Base-by-base conservation (phyloP, 2,888 invertebrate species). In the Acleris literana region DNA sequence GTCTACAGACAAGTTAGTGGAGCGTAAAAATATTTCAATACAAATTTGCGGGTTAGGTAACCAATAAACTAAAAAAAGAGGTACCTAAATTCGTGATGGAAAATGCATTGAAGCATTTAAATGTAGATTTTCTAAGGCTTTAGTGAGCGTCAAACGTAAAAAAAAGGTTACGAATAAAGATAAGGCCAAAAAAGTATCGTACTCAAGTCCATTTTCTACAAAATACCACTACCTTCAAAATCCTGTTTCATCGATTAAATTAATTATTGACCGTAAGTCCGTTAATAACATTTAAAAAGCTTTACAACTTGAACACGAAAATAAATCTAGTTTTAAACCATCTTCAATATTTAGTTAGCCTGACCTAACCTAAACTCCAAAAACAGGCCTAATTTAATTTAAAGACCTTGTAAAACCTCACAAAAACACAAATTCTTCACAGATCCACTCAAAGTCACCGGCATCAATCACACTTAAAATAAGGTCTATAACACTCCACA, bases 391-490 rank as follows among this genome's bases (percentile, higher is more conserved):
- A 33, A 33, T 11, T 33, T 11, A 3, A 33, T 13, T 44, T 44
- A 16, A 44, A 60, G 43, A 44, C 52, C 44, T 52, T 52, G 17
- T 39, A 39, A 39, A 39, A 51, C 25, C 16, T 48, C 20, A 49
- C 49, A 33, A 13, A 49, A 46, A 17, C 49, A 60, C 62, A 55
- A 46, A 7, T 55, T 43, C 46, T 55, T 54, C 53, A 53, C 53
- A 52, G 13, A 39, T 39, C 39, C 54, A 63, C 33, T 22, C 20
- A 4, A 13, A 13, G 13, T 13, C 53, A 60, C 60, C 55, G 13
- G 29, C 55, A 54, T 62, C 62, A 61, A 61, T 46, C 61, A 62
- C 61, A 29, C 25, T 52, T 52, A 52, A 22, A 20, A 51, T 16
- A 16, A 33, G 3, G 6, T 16, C 52, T 52, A n/a, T 0, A 17